These are phyloP conservation scores for Cotesia congregata DNA, from an alignment of 2,888 invertebrate genomes.

Conservation along the genomic window DNA sequence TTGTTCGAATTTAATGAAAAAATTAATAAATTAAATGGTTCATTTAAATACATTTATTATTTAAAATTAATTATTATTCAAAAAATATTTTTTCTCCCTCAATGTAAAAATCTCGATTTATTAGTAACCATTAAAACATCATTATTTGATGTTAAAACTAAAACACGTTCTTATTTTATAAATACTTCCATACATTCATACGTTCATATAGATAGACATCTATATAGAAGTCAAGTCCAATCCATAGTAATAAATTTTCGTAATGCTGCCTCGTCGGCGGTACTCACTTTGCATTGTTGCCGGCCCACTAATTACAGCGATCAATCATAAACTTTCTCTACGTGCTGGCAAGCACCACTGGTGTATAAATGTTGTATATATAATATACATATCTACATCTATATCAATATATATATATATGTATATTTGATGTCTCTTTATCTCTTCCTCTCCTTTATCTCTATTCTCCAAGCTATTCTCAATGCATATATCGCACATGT, in stretches of 20 bases:
- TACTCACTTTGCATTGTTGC: conserved; percentile 54
- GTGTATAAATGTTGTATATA: conserved; percentile 4
- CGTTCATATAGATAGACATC: neutral
- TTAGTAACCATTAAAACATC: no score
- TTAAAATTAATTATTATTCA: no score
- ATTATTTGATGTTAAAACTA: no score
- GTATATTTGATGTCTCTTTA: conserved; percentile 5
- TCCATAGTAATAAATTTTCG: conserved; percentile 48
- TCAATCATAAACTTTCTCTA: conserved; percentile 53
- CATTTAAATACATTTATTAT: no score
- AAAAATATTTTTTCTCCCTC: no score
- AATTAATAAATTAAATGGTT: no score
- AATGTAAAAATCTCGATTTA: no score
- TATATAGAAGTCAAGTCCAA: conserved; percentile 29
- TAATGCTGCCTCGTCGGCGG: conserved; percentile 48
- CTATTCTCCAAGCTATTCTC: conserved; percentile 21
- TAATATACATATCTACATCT: no score
- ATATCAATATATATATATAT: neutral
- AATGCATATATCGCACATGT: conserved; percentile 1
- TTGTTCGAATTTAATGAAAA: no score
- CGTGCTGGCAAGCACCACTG: conserved; percentile 41
- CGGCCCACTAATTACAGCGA: conserved; percentile 51
- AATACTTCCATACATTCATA: neutral
- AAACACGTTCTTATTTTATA: no score
- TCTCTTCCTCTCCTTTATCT: conserved; percentile 20